Base-by-base conservation (phyloP, 2,888 invertebrate species). In the Melitaea athalia region DNA sequence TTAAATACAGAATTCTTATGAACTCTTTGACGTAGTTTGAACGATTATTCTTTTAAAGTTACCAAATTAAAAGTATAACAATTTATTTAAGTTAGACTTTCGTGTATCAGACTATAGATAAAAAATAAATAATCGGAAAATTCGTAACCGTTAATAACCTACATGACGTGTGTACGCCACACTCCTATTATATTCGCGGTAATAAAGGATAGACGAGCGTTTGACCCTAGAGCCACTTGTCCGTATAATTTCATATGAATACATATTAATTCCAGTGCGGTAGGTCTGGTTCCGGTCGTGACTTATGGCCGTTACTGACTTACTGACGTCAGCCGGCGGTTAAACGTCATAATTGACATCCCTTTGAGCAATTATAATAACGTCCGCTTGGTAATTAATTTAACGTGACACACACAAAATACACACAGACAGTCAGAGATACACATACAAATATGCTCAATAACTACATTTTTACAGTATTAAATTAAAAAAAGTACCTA, bases 261-360 rank as follows among this genome's bases (percentile, higher is more conserved):
- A 59, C 55, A 47, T n/a, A 57, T 57, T 42, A 38, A 11, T 79
- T 79, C 76, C 77, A 77, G 79, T 77, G 75, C 81, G 81, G 76
- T 80, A 53, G 52, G 65, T 72, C 59, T 62, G 75, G 79, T 81
- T 81, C 79, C 81, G 81, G 78, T 66, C 75, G 83, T 81, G 82
- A 78, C 62, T 72, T 83, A 84, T 75, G 81, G 76, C 81, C 81
- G 82, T 82, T 82, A 77, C 73, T 71, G 68, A 65, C 65, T 82
- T 82, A 77, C 73, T 71, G 68, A 65, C 65, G 67, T 71, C 53
- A 57, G 8, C 33, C 49, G 68, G 55, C 72, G 66, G 70, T 73
- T 74, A 67, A 12, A 31, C 53, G 33, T 63, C 52, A 17, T 49
- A 42, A 49, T 15, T 45, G n/a, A n/a, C 47, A 60, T 24, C 45